Evolutionary conservation across 2,113 vertebrate species (phyloP), one percentile per base, ranked within the genome.

Genomic region (Nycticorax nycticorax): DNA sequence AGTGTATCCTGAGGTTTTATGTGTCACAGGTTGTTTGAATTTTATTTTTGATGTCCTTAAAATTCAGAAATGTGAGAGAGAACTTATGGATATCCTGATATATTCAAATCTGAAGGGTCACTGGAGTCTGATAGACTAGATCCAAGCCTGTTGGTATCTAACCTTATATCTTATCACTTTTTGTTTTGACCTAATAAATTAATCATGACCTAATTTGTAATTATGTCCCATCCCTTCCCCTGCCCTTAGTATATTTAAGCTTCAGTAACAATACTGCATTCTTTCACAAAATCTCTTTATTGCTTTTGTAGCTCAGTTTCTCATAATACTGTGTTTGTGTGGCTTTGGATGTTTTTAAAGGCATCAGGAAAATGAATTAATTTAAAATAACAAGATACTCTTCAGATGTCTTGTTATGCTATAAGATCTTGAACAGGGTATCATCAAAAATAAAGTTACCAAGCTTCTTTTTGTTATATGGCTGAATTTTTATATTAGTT

Each of bases 191-290:
- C 16, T 30, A 37, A 67, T 55, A 4, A 68, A 47, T 68, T 69
- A 20, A 57, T 55, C 4, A 12, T 53, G 11, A 45, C 9, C 4
- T 62, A 22, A 57, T 67, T 89, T 32, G n/a, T 75, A 73, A 53
- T 14, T 8, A 37, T 45, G 27, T 47, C 4, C 5, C 3, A 30
- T 66, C 18, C 5, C 6, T 3, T 10, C 14, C 19, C 4, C 6
- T 4, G 4, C 12, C 4, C 18, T 52, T 32, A 28, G 30, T 86
- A 8, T 84, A 28, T 72, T 62, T 73, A 86, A 37, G 9, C 24
- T 91, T 94, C 41, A 64, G 43, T 43, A 56, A 73, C 6, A 77
- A 67, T 85, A 45, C 28, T 85, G 5, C 5, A 12, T 64, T 80
- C 39, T 87, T 72, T 22, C 60, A 52, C 10, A 79, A 72, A 79